phyloP scores from a whole-genome alignment of 2,888 invertebrate genomes.

The Orchesella flavescens region DNA sequence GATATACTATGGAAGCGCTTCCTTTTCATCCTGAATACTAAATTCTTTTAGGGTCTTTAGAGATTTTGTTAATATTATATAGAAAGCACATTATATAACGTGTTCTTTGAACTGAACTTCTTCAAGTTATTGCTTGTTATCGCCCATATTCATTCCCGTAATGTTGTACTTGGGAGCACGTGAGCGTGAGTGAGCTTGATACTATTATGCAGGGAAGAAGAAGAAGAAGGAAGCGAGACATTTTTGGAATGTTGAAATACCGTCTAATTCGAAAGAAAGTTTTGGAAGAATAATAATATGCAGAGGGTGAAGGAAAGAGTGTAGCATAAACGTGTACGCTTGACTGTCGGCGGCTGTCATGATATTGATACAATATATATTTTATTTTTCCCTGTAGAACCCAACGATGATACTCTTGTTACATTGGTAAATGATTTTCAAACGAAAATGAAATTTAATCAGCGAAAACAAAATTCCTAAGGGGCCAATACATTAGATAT shows the following conservation, averaged over 20 bases:
- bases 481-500: background rate
- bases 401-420: slow-evolving; percentile 1
- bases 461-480: slow-evolving; percentile 3
- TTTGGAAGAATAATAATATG: no score
- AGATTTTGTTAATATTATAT: slow-evolving; percentile 33
- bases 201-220: background rate
- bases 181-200: background rate
- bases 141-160: slow-evolving; percentile 4
- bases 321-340: no score
- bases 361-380: slow-evolving; percentile 3
- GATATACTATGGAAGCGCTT: slow-evolving; percentile 17
- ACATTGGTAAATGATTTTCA: background rate
- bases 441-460: slow-evolving; percentile 10
- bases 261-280: no score
- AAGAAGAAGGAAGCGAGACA: background rate
- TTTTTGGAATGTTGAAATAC: no score
- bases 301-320: background rate
- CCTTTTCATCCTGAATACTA: slow-evolving; percentile 29
- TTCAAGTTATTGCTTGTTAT: slow-evolving; percentile 28
- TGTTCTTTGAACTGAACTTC: slow-evolving; percentile 27
- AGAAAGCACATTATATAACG: no score
- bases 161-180: background rate
- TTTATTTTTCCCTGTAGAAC: slow-evolving; percentile 5
- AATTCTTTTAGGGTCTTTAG: slow-evolving; percentile 25
- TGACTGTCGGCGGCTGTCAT: background rate